phyloP scores from a whole-genome alignment of 1,140 invertebrate species.

The Pygmarrhopalites habei region DNA sequence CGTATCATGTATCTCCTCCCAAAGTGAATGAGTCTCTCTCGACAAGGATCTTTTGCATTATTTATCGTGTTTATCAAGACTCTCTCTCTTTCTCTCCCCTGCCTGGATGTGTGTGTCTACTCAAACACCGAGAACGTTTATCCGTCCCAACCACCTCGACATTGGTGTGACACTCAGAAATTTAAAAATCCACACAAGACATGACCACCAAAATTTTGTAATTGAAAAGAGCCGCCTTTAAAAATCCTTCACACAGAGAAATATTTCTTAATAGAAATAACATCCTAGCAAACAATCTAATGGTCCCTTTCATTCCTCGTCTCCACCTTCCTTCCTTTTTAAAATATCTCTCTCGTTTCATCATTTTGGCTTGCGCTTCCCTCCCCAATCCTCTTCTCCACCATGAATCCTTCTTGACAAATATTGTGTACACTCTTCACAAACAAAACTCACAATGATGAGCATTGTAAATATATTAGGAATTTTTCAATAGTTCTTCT shows the following conservation, averaged over 20 bases:
- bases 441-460: no score
- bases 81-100: neutral
- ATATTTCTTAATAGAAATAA: neutral
- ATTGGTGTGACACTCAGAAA: neutral
- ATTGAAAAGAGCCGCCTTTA: neutral
- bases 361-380: no score
- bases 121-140: neutral
- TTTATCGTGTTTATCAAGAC: constrained; percentile 3
- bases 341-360: no score
- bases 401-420: no score
- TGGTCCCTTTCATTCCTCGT: no score
- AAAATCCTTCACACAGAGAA: neutral
- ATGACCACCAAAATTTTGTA: neutral
- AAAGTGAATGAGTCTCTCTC: no score
- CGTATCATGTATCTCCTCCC: neutral
- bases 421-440: no score
- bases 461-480: no score
- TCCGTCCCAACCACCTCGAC: neutral
- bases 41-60: constrained; percentile 4
- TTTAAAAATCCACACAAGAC: neutral
- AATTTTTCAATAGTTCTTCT: no score
- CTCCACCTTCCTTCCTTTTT: no score
- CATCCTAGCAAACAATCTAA: no score
- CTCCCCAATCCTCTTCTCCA: no score
- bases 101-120: neutral